Evolutionary conservation across 2,888 invertebrate genomes (phyloP), one percentile per base, ranked within the genome.

Genomic region (Cheilosia vernalis): DNA sequence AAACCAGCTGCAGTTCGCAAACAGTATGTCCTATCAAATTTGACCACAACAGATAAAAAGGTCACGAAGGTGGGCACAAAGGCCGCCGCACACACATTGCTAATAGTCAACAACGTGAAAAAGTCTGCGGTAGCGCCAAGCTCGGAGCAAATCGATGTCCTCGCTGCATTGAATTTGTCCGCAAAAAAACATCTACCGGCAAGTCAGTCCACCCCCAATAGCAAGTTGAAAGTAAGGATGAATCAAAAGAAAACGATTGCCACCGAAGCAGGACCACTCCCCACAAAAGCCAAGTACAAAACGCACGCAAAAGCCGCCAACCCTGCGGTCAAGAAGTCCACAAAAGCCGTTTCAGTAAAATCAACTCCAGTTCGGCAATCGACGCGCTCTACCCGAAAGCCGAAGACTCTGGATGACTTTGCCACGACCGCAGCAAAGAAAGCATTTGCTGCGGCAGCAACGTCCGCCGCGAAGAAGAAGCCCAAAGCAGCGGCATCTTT

Each of bases 161-260:
- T 92, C 0, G 88, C 89, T 0, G 92, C 92, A 0, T 78, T 92
- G 0, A 89, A 92, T 87, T 85, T 92, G 1, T 92, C 92, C 0
- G 90, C 63, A 1, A 87, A 83, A 49, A 78, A 76, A 21, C 61
- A 61, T 1, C 21, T 21, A n/a, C 24, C 58, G 0, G 56, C 63
- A 21, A 30, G 15, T 0, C 44, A 56, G 10, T n/a, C 83, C 7
- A 10, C 44, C 19, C 15, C 10, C 4, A 33, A 27, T 9, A 4
- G 2, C 9, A 13, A 19, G 40, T 33, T 49, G 60, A 88, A 24
- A 81, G 78, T 17, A 87, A 27, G 27, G 27, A 9, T 9, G 30
- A 87, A 67, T 61, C 70, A 19, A 58, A 82, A 10, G 69, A 88
- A 7, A 61, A 51, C 30, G 15, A 87, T 4, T 42, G 30, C 30